Conservation (phyloP, 2,797 vertebrate species). For the Ctenopoma multispine region DNA sequence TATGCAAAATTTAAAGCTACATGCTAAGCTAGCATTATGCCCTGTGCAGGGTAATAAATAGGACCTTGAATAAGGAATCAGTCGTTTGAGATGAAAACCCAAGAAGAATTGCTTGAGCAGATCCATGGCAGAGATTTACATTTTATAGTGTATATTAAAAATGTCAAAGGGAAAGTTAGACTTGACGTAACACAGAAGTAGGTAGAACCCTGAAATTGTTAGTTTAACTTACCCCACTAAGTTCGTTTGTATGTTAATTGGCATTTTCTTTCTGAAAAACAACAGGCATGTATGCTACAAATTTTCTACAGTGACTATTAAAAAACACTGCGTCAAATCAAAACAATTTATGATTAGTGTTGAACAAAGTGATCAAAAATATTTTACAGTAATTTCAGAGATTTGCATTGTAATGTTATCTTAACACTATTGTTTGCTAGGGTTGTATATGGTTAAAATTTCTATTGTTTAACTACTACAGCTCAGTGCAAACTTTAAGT, state of each 20-base stretch:
- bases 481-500: background rate
- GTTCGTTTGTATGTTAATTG: conserved; percentile 87
- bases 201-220: conserved; percentile 79
- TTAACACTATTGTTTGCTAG: background rate
- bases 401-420: conserved; percentile 18
- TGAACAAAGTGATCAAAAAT: conserved; percentile 41
- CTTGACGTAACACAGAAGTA: conserved; percentile 72
- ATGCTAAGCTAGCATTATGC: background rate
- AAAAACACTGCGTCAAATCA: conserved; percentile 52
- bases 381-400: conserved; percentile 26
- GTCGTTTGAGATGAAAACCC: conserved; percentile 81
- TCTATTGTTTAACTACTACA: background rate
- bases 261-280: conserved; percentile 90
- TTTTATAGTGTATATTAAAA: conserved; percentile 55
- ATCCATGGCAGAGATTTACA: conserved; percentile 67
- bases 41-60: too few species aligned
- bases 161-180: conserved; percentile 75
- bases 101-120: conserved; percentile 73
- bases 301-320: conserved; percentile 76
- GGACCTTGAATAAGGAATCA: conserved; percentile 19
- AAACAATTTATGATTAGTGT: conserved; percentile 34
- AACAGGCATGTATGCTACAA: conserved; percentile 85
- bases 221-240: conserved; percentile 86
- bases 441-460: background rate
- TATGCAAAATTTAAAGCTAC: background rate